These are phyloP conservation scores for Allophyes oxyacanthae DNA, from an alignment of 2,888 invertebrate genomes.

Conservation along the genomic window DNA sequence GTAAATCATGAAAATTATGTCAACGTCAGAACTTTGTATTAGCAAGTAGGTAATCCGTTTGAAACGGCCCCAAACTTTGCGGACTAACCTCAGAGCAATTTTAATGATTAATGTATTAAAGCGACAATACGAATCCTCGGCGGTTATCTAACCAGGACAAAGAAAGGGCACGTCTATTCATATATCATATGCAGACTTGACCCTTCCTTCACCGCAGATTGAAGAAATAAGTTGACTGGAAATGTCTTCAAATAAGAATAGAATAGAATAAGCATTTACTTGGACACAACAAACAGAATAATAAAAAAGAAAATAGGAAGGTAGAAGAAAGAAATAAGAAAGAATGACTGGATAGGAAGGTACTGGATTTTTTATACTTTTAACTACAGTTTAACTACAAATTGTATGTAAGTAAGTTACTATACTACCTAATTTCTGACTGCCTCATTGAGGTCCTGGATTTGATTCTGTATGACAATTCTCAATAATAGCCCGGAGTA, in stretches of 20 bases:
- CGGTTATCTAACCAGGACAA: constrained; percentile 76
- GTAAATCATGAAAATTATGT: constrained; percentile 35
- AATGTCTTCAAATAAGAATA: neutral
- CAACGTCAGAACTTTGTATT: constrained; percentile 37
- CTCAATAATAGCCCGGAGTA: no score
- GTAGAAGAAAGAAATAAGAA: no score
- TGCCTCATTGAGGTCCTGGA: no score
- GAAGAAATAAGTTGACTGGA: constrained; percentile 36
- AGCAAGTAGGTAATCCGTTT: constrained; percentile 47
- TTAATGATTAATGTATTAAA: constrained; percentile 79
- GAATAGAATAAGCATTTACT: no score
- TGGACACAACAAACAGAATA: no score
- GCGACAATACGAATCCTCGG: constrained; percentile 77
- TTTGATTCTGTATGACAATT: no score
- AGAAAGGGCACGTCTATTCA: constrained; percentile 82
- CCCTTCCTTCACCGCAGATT: constrained; percentile 73
- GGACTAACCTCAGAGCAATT: constrained; percentile 67
- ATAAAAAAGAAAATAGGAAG: no score
- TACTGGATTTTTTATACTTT: no score
- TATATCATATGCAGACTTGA: constrained; percentile 85
- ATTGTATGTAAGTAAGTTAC: no score
- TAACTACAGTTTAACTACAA: no score
- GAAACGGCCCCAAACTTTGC: constrained; percentile 58
- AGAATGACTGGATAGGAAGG: no score
- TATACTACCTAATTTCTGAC: no score